Conservation (phyloP, 2,888 invertebrate species). For the Auanema freiburgensis region DNA sequence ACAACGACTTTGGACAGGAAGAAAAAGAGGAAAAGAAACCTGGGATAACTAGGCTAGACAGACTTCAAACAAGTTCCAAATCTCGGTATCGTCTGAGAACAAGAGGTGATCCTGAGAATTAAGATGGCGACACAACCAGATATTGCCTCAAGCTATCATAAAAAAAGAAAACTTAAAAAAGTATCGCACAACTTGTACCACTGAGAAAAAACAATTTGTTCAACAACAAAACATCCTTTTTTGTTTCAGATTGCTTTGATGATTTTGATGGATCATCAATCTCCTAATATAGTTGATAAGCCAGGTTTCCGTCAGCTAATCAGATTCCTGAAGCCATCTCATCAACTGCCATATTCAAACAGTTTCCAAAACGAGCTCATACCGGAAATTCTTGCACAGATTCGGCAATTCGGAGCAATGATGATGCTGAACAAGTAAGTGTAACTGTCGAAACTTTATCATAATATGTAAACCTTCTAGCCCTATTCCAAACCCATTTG, state of each 20-base stretch:
- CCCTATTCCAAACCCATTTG: neutral
- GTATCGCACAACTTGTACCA: too few relatives aligned
- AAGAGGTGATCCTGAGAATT: too few relatives aligned
- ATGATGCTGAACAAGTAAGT: constrained; percentile 24
- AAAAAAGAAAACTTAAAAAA: too few relatives aligned
- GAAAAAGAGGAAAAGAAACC: too few relatives aligned
- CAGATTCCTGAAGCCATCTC: constrained; percentile 39
- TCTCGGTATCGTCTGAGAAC: too few relatives aligned
- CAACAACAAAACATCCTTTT: too few relatives aligned
- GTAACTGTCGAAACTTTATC: neutral
- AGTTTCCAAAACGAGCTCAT: constrained; percentile 38
- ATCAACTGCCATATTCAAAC: constrained; percentile 39
- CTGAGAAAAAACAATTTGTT: too few relatives aligned
- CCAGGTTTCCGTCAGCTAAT: constrained; percentile 47
- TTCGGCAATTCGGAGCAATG: constrained; percentile 19
- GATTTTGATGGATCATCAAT: constrained; percentile 50
- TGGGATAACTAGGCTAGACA: too few relatives aligned
- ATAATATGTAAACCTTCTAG: neutral
- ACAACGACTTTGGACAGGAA: too few relatives aligned
- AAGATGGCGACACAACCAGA: too few relatives aligned
- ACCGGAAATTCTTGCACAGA: constrained; percentile 24
- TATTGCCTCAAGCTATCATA: too few relatives aligned
- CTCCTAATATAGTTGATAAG: constrained; percentile 44
- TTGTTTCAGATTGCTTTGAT: constrained; percentile 47
- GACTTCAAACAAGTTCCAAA: too few relatives aligned